Base-by-base conservation (phyloP, 2,797 vertebrate genomes). In the Gymnothorax javanicus region DNA sequence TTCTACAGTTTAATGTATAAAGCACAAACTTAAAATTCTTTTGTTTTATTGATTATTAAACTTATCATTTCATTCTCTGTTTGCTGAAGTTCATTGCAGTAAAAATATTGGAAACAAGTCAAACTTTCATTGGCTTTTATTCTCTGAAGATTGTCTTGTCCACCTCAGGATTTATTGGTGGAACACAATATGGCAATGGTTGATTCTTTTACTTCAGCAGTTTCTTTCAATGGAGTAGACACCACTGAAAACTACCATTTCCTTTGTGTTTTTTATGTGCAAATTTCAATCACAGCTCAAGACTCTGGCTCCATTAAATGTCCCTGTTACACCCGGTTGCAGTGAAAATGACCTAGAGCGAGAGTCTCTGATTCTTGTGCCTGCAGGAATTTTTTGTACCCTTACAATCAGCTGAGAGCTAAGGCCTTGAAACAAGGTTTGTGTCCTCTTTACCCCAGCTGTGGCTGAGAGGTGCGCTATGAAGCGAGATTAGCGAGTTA, bases 1-100 rank as follows among this genome's bases (percentile, higher is more conserved):
- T 94, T 93, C 94, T 94, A 92, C 93, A 95, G 94, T 94, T 93
- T 95, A 94, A 94, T 92, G 91, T 85, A 88, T 87, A 91, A 87
- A 88, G 20, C 52, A 52, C 86, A 83, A 82, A 25, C 56, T 86
- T 83, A 88, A 91, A 93, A 91, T 73, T 52, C 13, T 43, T 75
- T 6, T 77, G 73, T 43, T 73, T 73, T 33, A 13, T 73, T 77
- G 27, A 17, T 77, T 6, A 77, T 77, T 6, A 77, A 73, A 73
- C 27, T 4, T 15, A 13, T 73, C 13, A 15, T 62, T 62, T 67
- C 20, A n/a, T n/a, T 64, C 20, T 5, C 60, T 20, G 17, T 64
- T 67, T n/a, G 9, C 25, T 7, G 13, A 7, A n/a, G 64, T n/a
- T n/a, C 64, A n/a, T 4, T 67, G 23, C 64, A 67, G 23, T n/a